Evolutionary conservation across 1,140 invertebrate genomes (phyloP), one percentile per base, ranked within the genome.

Genomic region (Leptinotarsa lineolata): DNA sequence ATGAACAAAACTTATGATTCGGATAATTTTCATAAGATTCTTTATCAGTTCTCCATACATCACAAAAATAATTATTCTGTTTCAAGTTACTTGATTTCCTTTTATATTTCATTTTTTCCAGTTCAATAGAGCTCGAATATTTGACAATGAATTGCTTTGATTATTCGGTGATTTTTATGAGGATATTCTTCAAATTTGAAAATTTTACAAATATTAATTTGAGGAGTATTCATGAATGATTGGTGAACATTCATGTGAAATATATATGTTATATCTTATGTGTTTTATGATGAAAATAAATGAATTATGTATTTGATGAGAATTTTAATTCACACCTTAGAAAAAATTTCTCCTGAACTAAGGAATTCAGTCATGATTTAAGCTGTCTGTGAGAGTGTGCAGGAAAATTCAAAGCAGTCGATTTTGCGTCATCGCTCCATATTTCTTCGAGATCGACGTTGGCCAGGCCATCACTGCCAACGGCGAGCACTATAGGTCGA

Each of bases 131-230:
- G 80, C 80, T 81, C 80, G 80, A 78, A 79, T 75, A 78, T 73
- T 70, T 79, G 80, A 81, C 80, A 81, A 81, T 80, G 78, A 81
- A 76, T 81, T 81, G 80, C 80, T 81, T 81, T 80, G 76, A 79
- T 59, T 39, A 74, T 76, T 58, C 20, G 45, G 21, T 67, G 67
- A 48, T 66, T 69, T 69, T 59, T 44, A 69, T 24, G 0, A 69
- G n/a, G 21, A 71, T 74, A 63, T 74, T 71, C 20, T 71, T 74
- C 21, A 68, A 68, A 74, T 74, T 65, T 39, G 12, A 60, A 12
- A 6, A 21, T 24, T 61, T 30, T 54, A 45, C 24, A 16, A n/a
- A 66, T 16, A 1, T 58, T 13, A 22, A 66, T 74, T 48, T 64
- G n/a, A 61, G 65, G 48, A 74, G 54, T 60, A 74, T 70, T 65